These are phyloP conservation scores for Setophaga petechia DNA, from an alignment of 2,113 vertebrate genomes.

Conservation along the genomic window DNA sequence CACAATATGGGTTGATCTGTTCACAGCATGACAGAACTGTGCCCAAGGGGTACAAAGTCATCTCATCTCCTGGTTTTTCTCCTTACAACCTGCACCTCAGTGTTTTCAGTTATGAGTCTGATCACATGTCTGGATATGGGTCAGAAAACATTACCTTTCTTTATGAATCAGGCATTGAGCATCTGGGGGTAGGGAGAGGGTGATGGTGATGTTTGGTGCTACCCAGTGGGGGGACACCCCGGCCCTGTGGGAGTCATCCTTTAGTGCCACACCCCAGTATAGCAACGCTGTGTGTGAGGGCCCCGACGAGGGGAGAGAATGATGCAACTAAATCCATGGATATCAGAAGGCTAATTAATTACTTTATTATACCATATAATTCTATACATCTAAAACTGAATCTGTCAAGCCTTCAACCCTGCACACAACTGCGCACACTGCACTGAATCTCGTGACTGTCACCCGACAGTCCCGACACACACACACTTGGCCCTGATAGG, in stretches of 20 bases:
- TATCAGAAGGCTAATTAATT: too few relatives aligned
- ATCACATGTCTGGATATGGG: rapidly evolving
- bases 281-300: too few relatives aligned
- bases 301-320: too few relatives aligned
- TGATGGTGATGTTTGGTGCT: background rate
- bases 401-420: too few relatives aligned
- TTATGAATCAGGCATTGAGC: background rate
- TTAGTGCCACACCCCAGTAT: rapidly evolving
- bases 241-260: background rate
- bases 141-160: background rate
- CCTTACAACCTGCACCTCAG: rapidly evolving
- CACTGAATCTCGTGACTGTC: too few relatives aligned
- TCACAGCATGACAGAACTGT: background rate
- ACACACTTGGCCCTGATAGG: too few relatives aligned
- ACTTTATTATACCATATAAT: too few relatives aligned
- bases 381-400: too few relatives aligned
- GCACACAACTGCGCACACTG: too few relatives aligned
- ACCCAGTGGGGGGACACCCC: background rate
- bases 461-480: too few relatives aligned
- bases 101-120: background rate
- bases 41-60: background rate
- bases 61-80: background rate
- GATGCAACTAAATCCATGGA: too few relatives aligned
- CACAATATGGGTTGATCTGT: background rate
- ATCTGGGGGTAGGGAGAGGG: background rate